Evolutionary conservation across 2,113 vertebrate species (phyloP).

Genomic region (Clarias macrocephalus): DNA sequence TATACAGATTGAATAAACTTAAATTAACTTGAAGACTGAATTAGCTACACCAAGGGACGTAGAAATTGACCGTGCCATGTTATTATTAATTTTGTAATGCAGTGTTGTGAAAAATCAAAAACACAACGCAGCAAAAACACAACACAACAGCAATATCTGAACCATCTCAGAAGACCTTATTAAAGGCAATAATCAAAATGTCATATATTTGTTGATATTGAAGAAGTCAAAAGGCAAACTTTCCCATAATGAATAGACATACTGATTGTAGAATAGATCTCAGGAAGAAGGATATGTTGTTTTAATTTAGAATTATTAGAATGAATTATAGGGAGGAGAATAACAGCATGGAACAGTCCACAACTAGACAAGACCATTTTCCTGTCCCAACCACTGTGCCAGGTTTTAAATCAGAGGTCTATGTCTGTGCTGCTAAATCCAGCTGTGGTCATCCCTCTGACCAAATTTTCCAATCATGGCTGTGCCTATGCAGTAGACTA

Average conservation of each 20-base stretch:
- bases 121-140: neutral
- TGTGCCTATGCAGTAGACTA: neutral
- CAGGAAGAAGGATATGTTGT: neutral
- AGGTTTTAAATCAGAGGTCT: neutral
- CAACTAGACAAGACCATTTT: neutral
- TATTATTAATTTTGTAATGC: neutral
- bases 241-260: neutral
- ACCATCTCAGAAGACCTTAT: neutral
- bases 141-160: neutral
- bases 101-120: neutral
- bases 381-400: neutral
- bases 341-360: neutral
- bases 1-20: conserved; percentile 10
- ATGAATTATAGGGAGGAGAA: neutral
- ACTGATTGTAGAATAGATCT: neutral
- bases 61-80: neutral
- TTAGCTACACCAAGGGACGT: neutral
- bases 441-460: conserved; percentile 9
- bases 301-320: neutral
- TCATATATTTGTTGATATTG: neutral
- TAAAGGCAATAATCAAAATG: neutral
- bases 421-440: conserved; percentile 5
- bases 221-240: neutral
- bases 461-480: neutral
- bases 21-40: conserved; percentile 4